Conservation (phyloP, 2,797 vertebrate genomes). For the Cyclura pinguis region DNA sequence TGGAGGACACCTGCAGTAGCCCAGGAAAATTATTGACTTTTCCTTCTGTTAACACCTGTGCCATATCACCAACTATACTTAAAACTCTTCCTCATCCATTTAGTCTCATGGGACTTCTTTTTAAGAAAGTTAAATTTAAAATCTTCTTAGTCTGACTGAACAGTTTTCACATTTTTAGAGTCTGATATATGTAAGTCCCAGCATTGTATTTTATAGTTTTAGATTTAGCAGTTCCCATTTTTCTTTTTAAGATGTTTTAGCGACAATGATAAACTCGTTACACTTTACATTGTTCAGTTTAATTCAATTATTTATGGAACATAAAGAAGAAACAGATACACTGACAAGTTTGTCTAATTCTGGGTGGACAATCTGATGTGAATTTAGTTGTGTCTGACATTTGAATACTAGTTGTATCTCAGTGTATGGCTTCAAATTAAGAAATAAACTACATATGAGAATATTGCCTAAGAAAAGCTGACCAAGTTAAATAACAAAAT, state of each 20-base stretch:
- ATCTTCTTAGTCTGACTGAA: background rate
- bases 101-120: background rate
- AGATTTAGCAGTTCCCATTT: background rate
- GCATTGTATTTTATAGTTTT: background rate
- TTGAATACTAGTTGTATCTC: no score
- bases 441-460: no score
- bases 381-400: no score
- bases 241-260: background rate
- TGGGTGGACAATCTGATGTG: background rate
- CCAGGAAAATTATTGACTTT: background rate
- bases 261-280: background rate
- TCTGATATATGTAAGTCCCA: background rate
- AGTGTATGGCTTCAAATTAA: no score
- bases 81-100: background rate
- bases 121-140: background rate
- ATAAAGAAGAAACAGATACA: background rate
- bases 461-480: no score
- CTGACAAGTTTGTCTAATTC: slow-evolving; percentile 1
- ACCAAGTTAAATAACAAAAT: no score
- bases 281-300: background rate
- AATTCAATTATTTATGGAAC: background rate
- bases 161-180: background rate
- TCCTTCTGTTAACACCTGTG: background rate
- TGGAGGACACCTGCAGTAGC: background rate
- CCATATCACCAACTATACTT: background rate